Evolutionary conservation across 92 coral and sea anemone species (phyloP), one percentile per base, ranked within the genome.

Genomic region (Zoanthus sansibaricus): DNA sequence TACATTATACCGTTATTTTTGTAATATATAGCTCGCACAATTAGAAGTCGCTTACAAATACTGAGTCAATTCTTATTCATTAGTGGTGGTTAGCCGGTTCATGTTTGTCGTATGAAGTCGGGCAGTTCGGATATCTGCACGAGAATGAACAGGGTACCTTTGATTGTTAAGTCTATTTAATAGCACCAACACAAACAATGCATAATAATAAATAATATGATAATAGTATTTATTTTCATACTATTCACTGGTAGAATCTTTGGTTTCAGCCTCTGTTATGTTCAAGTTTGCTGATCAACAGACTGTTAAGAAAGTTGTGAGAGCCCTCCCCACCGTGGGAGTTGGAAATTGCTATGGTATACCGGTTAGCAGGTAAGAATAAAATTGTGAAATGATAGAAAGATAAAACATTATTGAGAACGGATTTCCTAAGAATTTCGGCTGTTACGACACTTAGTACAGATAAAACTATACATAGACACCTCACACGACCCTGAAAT

Each of bases 321-420:
- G 98, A 25, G 93, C 99, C 51, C 92, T 97, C 11, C 98, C 99
- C 15, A 95, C 97, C 7, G 98, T 97, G 47, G 99, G 99, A 55
- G 95, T 97, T 86, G 99, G 99, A 44, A 76, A 95, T 31, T 89
- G 91, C 88, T 97, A 93, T 85, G 99, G 99, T 30, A 89, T 97
- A 75, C 93, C 96, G 45, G 97, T 95, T 84, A 93, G 96, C 77
- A 97, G 99, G 99, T 94, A 54, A 14, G 84, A 15, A 1, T 9
- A 69, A 31, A 14, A 58, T 58, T 58, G 66, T 58, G 66, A 58
- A 58, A 58, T 58, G 66, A 5, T 58, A 14, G n/a, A 11, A 58
- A 14, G 0, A 58, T 58, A 14, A 1, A 58, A 58, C 17, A 58
- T 58, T 21, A 52, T 52, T 52, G 3, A 52, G 8, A 52, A 52